phyloP scores from a whole-genome alignment of 2,888 invertebrate species.

The Tupiocoris notatus region DNA sequence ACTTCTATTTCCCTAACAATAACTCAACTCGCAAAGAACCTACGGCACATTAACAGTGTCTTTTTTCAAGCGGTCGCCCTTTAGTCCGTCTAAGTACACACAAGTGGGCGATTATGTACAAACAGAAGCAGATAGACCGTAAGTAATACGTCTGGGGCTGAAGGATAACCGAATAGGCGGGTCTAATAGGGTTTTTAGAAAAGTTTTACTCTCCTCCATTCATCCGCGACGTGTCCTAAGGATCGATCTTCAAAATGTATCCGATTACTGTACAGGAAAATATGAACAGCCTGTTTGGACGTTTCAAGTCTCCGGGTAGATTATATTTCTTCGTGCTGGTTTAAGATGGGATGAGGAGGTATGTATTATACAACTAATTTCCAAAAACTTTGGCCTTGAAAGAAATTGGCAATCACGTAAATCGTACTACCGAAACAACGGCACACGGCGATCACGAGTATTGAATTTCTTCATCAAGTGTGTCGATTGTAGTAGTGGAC shows the following conservation, averaged over 20 bases:
- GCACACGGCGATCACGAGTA: too few species aligned
- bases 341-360: too few species aligned
- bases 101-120: slow-evolving; percentile 37
- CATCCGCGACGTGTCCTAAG: neutral
- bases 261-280: neutral
- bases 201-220: slow-evolving; percentile 22
- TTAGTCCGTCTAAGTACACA: slow-evolving; percentile 38
- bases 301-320: too few species aligned
- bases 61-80: slow-evolving; percentile 34
- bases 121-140: slow-evolving; percentile 34
- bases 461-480: too few species aligned
- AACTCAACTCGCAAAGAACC: neutral
- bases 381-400: too few species aligned
- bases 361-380: too few species aligned
- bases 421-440: too few species aligned
- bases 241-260: neutral
- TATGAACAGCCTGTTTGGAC: too few species aligned
- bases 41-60: slow-evolving; percentile 26
- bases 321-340: too few species aligned
- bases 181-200: slow-evolving; percentile 37
- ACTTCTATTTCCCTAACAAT: slow-evolving; percentile 38
- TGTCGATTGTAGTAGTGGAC: too few species aligned
- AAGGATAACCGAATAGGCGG: slow-evolving; percentile 7
- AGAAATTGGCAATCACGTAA: too few species aligned
- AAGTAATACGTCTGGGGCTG: slow-evolving; percentile 36